These are phyloP conservation scores for Keiferia lycopersicella DNA, from an alignment of 2,888 invertebrate genomes.

Conservation along the genomic window DNA sequence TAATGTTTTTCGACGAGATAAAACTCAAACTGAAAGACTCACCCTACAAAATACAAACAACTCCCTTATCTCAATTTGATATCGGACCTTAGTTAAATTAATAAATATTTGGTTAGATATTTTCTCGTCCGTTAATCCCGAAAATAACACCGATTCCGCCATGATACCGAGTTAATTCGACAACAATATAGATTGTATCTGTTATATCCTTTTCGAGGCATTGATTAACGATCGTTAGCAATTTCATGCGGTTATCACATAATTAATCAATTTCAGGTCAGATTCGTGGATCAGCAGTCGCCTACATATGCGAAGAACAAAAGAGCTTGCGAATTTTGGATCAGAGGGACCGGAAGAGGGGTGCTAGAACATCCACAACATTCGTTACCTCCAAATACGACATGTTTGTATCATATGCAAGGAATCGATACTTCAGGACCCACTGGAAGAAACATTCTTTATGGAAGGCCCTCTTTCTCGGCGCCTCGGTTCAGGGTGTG, in stretches of 20 bases:
- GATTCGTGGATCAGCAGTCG: slow-evolving; percentile 91
- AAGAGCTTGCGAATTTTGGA: slow-evolving; percentile 92
- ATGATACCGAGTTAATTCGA: slow-evolving; percentile 23
- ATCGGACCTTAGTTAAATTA: background rate
- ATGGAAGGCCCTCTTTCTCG: slow-evolving; percentile 81
- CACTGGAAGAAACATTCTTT: slow-evolving; percentile 77
- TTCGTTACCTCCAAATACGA: slow-evolving; percentile 92
- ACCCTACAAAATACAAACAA: slow-evolving; percentile 16
- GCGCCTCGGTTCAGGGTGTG: slow-evolving; percentile 89
- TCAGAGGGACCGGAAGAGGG: slow-evolving; percentile 90
- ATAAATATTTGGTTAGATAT: background rate
- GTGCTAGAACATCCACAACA: slow-evolving; percentile 91
- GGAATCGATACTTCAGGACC: slow-evolving; percentile 83
- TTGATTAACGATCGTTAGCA: slow-evolving; percentile 40
- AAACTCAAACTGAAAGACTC: slow-evolving; percentile 15
- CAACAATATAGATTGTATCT: slow-evolving; percentile 36
- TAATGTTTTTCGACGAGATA: slow-evolving; percentile 23
- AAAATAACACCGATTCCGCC: slow-evolving; percentile 1
- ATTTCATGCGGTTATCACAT: slow-evolving; percentile 46
- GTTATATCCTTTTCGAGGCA: slow-evolving; percentile 33
- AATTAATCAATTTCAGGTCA: slow-evolving; percentile 83
- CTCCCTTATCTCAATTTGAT: slow-evolving; percentile 9
- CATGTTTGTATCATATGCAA: slow-evolving; percentile 91
- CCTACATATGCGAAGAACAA: slow-evolving; percentile 93
- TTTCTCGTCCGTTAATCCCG: slow-evolving; percentile 1